Percentiles rank a stretch among this genome's conserved stretches.
Evolutionary conservation across 2,888 invertebrate genomes (phyloP).

Genomic region (Rhaphigaster nebulosa): DNA sequence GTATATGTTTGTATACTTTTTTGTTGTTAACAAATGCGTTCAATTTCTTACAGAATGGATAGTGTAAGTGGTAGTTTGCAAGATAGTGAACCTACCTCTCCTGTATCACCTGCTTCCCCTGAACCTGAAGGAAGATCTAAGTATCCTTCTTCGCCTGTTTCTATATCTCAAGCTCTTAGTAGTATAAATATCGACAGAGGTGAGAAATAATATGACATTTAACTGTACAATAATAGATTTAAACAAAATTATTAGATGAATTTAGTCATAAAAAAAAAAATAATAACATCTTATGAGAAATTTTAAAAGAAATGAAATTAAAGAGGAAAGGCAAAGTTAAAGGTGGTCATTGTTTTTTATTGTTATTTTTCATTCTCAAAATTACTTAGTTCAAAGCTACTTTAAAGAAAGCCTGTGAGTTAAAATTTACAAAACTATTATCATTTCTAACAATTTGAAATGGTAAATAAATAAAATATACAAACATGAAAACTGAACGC

Average conservation of each 20-base stretch:
- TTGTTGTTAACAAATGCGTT: background rate
- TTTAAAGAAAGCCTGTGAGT: no score
- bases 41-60: slow-evolving; percentile 80
- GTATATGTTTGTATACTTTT: background rate
- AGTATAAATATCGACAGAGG: slow-evolving; percentile 68
- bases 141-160: slow-evolving; percentile 72
- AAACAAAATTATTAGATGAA: background rate
- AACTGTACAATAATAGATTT: background rate
- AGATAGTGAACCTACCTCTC: slow-evolving; percentile 93
- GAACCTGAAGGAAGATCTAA: slow-evolving; percentile 69
- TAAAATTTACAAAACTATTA: no score
- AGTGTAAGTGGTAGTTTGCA: slow-evolving; percentile 92
- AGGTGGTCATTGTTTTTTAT: no score
- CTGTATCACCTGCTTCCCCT: slow-evolving; percentile 85
- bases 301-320: no score
- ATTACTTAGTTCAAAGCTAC: no score
- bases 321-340: no score
- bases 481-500: no score
- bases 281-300: no score
- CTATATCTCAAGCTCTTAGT: slow-evolving; percentile 73
- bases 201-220: slow-evolving; percentile 19
- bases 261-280: background rate
- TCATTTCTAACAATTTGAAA: no score
- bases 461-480: no score
- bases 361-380: no score